Conservation (phyloP, 2,888 invertebrate genomes). For the Deilephila porcellus region DNA sequence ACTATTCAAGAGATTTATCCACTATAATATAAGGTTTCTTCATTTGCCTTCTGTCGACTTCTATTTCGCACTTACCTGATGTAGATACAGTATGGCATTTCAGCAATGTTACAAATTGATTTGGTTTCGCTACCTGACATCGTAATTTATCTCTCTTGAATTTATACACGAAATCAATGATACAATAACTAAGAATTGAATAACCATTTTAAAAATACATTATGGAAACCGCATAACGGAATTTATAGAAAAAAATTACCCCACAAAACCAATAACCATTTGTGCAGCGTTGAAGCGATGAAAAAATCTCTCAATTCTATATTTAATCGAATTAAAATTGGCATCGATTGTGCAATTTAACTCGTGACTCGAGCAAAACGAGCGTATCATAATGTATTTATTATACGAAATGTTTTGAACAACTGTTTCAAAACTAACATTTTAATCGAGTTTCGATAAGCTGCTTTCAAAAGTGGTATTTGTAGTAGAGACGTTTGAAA, state of each 20-base stretch:
- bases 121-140: too few relatives aligned
- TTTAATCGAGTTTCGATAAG: conserved; percentile 19
- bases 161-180: neutral
- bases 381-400: conserved; percentile 58
- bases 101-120: too few relatives aligned
- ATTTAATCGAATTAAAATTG: conserved; percentile 74
- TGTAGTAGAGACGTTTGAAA: neutral
- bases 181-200: neutral
- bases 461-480: conserved; percentile 18
- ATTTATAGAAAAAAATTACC: conserved; percentile 20
- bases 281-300: conserved; percentile 6
- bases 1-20: too few relatives aligned
- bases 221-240: conserved; percentile 5
- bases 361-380: conserved; percentile 55
- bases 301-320: conserved; percentile 23
- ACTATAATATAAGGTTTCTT: too few relatives aligned
- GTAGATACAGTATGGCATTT: too few relatives aligned
- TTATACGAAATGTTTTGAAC: conserved; percentile 64
- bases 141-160: neutral
- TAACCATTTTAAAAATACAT: conserved; percentile 18
- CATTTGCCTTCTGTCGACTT: too few relatives aligned
- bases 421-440: conserved; percentile 54
- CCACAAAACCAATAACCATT: conserved; percentile 26
- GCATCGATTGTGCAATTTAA: conserved; percentile 57
- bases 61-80: too few relatives aligned